phyloP scores from a whole-genome alignment of 2,888 invertebrate genomes.

The Volucella inanis region DNA sequence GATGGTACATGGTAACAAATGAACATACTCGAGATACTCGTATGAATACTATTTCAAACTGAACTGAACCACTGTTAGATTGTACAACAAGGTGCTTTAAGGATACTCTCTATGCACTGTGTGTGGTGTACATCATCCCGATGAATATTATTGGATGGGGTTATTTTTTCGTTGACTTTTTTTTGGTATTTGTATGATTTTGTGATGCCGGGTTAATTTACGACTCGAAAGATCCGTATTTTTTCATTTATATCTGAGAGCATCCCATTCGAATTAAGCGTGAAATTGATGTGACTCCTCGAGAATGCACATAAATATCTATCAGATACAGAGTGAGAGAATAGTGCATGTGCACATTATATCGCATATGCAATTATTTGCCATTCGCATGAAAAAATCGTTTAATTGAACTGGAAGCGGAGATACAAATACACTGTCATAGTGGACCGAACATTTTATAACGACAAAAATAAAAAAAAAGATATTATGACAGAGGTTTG shows the following conservation, averaged over 20 bases:
- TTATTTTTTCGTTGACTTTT: conserved; percentile 17
- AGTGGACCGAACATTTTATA: conserved; percentile 7
- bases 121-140: conserved; percentile 37
- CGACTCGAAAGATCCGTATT: conserved; percentile 25
- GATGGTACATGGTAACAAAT: conserved; percentile 2
- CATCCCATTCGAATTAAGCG: conserved; percentile 43
- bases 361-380: conserved; percentile 37
- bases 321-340: background rate
- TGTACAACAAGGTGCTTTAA: conserved; percentile 5
- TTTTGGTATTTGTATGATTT: conserved; percentile 54
- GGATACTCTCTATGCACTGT: background rate
- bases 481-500: background rate
- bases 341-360: background rate
- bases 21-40: too few species aligned
- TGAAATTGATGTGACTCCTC: conserved; percentile 60
- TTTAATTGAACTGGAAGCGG: conserved; percentile 51
- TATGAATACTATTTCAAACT: conserved; percentile 20
- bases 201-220: conserved; percentile 64
- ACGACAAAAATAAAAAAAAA: background rate
- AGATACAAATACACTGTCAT: background rate
- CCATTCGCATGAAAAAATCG: conserved; percentile 48
- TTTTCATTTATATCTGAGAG: conserved; percentile 44
- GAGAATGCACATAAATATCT: background rate
- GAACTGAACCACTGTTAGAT: conserved; percentile 28
- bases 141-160: conserved; percentile 41